Conservation (phyloP, 2,113 vertebrate species). For the Barbus barbus region DNA sequence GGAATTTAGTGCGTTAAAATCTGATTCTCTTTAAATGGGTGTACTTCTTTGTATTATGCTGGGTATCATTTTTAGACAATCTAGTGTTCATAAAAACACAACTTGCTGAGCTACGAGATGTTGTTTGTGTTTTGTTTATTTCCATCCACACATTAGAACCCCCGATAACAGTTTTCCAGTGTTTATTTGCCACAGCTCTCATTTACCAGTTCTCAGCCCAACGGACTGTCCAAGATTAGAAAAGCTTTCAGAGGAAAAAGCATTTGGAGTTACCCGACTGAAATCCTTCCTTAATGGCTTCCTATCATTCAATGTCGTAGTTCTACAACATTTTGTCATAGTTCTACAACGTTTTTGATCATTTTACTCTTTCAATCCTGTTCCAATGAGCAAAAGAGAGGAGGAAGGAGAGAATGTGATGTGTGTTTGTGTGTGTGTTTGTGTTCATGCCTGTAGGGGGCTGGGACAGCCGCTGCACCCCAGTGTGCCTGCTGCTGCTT, state of each 20-base stretch:
- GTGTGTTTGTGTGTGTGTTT: neutral
- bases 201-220: conserved; percentile 21
- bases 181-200: conserved; percentile 3
- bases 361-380: neutral
- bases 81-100: neutral
- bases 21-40: neutral
- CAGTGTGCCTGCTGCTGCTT: conserved; percentile 69
- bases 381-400: conserved; percentile 5
- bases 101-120: neutral
- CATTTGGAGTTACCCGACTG: neutral
- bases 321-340: neutral
- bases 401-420: neutral
- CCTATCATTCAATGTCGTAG: neutral
- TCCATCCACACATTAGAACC: conserved; percentile 19
- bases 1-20: neutral
- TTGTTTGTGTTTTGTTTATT: neutral
- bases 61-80: neutral
- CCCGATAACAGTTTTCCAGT: conserved; percentile 19
- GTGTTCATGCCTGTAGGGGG: conserved; percentile 58
- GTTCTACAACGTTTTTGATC: neutral
- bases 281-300: conserved; percentile 12
- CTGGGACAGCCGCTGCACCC: conserved; percentile 61
- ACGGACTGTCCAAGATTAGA: conserved; percentile 20
- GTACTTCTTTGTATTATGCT: neutral
- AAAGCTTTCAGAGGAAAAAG: neutral